Base-by-base conservation (phyloP, 2,888 invertebrate species). In the Saturnia pavonia region DNA sequence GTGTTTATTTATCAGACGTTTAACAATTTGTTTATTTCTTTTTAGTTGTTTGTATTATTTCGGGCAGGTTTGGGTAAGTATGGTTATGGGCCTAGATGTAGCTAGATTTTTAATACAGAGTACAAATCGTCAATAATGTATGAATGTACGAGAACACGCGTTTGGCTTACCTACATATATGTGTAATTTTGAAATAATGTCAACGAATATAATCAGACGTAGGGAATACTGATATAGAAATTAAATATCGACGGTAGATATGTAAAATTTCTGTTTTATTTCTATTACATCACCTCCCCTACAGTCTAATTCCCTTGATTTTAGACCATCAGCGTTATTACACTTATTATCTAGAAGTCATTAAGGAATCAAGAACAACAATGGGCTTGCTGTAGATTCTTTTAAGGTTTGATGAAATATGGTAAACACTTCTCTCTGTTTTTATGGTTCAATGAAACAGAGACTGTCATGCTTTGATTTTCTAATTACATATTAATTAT, bases 131-230 rank as follows among this genome's bases (percentile, higher is more conserved):
- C 89, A 91, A 87, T 90, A 89, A 86, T 89, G 88, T 91, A 89
- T 91, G 88, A 88, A 34, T 65, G 65, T 65, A 65, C 40, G 40
- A 40, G 40, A 87, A 76, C 73, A 85, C 86, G 84, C 84, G 87
- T 92, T 91, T 92, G 91, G 92, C 93, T 94, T 92, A 91, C 91
- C 90, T 92, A 91, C 88, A 88, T 90, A 34, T 34, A 34, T 34
- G 90, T 60, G 91, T 69, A 60, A 90, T 92, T 91, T 88, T 88
- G 89, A 89, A 90, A 91, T 87, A 88, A 88, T 91, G 94, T 94
- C 94, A 94, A 94, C 94, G 94, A 94, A 94, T 94, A 92, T 94
- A 94, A 94, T 94, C 94, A 92, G 94, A 91, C 83, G 93, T 94
- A 94, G 94, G 91, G 82, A 90, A 91, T 93, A 92, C 90, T 90